Evolutionary conservation across 2,797 vertebrate species (phyloP).

Genomic region (Sylvilagus floridanus): DNA sequence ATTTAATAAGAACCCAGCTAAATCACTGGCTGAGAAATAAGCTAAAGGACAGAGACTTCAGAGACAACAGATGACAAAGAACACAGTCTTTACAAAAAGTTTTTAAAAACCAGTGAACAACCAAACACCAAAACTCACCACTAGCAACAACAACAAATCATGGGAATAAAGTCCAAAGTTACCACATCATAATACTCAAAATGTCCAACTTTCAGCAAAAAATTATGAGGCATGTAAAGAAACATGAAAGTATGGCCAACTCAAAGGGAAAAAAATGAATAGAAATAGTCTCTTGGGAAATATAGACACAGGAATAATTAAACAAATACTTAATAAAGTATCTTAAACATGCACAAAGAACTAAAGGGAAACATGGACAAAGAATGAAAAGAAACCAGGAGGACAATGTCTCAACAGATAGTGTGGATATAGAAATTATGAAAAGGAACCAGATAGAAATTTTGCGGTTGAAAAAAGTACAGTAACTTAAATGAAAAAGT

Average conservation of each 20-base stretch:
- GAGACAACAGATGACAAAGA: neutral
- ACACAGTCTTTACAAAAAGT: neutral
- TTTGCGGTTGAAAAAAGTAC: neutral
- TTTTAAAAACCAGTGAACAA: neutral
- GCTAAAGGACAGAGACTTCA: neutral
- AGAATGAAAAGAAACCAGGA: neutral
- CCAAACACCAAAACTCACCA: neutral
- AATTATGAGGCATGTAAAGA: too few relatives aligned
- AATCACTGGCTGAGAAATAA: neutral
- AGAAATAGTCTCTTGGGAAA: neutral
- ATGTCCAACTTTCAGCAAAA: too few relatives aligned
- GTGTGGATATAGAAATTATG: neutral
- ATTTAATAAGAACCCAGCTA: neutral
- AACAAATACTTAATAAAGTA: neutral
- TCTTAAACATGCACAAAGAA: too few relatives aligned
- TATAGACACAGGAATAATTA: neutral
- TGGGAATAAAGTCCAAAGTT: neutral
- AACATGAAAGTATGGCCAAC: too few relatives aligned
- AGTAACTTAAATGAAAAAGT: constrained; percentile 2
- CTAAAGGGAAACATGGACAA: neutral
- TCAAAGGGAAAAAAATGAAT: neutral
- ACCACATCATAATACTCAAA: neutral
- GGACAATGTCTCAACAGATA: neutral
- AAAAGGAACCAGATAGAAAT: neutral
- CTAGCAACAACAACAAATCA: neutral